Evolutionary conservation across 2,888 invertebrate genomes (phyloP).

Genomic region (Trachelus stipa): DNA sequence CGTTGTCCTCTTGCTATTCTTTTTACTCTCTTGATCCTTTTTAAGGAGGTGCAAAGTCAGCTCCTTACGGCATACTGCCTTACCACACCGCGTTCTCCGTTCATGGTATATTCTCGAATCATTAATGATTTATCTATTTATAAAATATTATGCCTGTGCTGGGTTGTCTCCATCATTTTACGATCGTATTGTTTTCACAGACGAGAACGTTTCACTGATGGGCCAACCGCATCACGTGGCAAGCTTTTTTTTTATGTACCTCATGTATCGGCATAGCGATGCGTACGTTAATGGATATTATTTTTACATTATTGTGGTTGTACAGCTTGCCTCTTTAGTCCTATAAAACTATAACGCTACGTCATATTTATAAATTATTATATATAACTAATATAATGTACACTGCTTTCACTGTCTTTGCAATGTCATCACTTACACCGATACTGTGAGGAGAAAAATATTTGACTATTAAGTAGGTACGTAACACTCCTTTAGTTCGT

Average conservation of each 20-base stretch:
- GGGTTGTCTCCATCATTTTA: not conserved
- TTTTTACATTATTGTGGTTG: conserved; percentile 43
- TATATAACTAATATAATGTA: conserved; percentile 52
- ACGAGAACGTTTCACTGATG: not conserved
- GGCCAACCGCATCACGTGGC: not conserved
- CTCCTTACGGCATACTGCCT: not conserved
- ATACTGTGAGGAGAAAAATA: conserved; percentile 49
- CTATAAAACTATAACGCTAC: conserved; percentile 47
- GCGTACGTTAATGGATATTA: not conserved
- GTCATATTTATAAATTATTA: conserved; percentile 56
- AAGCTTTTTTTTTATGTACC: not conserved
- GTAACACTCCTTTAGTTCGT: conserved; percentile 38
- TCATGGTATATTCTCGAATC: not conserved
- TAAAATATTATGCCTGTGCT: not conserved
- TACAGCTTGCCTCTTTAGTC: conserved; percentile 37
- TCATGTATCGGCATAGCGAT: not conserved
- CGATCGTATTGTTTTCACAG: not conserved
- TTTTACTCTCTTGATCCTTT: not conserved
- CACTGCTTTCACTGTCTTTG: conserved; percentile 37
- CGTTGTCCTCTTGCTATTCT: not conserved
- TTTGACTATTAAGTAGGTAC: conserved; percentile 57
- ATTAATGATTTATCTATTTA: not conserved
- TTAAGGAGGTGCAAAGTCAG: not conserved
- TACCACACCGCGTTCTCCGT: not conserved
- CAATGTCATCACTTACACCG: conserved; percentile 37